Evolutionary conservation across 2,113 vertebrate genomes (phyloP).

Genomic region (Poicephalus meyeri): DNA sequence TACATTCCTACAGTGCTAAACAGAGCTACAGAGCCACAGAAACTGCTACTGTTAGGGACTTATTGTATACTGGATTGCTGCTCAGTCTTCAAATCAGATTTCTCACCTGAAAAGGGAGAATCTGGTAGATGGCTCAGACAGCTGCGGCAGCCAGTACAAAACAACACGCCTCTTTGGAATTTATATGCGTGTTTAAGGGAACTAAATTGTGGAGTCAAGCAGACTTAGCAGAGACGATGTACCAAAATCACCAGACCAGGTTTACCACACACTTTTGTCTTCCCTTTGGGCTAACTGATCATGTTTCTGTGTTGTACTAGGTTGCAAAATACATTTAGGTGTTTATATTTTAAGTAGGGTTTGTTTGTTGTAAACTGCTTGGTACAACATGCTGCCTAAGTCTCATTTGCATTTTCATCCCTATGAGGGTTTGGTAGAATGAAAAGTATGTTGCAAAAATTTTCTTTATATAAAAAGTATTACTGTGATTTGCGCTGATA

Average conservation of each 20-base stretch:
- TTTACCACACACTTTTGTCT: not conserved
- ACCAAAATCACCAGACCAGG: not conserved
- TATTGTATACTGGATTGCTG: not conserved
- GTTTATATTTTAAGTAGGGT: not conserved
- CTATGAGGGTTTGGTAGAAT: not conserved
- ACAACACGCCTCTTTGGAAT: not conserved
- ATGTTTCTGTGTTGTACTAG: not conserved
- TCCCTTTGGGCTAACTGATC: not conserved
- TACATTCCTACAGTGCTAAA: not conserved
- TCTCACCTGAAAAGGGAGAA: not conserved
- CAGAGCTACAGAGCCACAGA: not conserved
- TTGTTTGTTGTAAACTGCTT: not conserved
- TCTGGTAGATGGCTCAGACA: not conserved
- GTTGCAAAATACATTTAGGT: not conserved
- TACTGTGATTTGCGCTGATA: not conserved
- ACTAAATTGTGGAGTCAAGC: not conserved
- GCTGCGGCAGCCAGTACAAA: not conserved
- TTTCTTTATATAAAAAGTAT: not conserved
- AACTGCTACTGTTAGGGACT: not conserved
- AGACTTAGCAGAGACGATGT: not conserved
- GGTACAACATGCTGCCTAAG: not conserved
- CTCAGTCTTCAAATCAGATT: not conserved
- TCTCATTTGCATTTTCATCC: not conserved
- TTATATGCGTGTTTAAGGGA: not conserved
- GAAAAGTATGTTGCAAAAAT: not conserved